Base-by-base conservation (phyloP, 2,113 vertebrate species). In the Halcyon malimbica region DNA sequence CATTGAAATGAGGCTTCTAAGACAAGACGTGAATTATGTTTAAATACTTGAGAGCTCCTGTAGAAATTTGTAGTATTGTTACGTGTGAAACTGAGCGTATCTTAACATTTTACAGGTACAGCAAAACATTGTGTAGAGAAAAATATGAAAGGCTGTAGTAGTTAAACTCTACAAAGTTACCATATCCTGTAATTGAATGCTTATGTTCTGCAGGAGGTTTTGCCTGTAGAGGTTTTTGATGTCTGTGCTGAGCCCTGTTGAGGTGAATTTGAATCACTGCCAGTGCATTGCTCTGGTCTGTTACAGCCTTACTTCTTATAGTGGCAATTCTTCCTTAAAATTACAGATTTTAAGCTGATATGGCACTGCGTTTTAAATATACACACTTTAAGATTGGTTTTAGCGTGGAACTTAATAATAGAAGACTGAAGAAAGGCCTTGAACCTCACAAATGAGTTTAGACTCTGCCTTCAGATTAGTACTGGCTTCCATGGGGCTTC, bases 381-480 rank as follows among this genome's bases (percentile, higher is more conserved):
- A 23, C 16, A 7, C 29, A n/a, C 18, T 84, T 75, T n/a, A 39
- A n/a, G 56, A 63, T 28, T 18, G n/a, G 5, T 16, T 77, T 59
- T 59, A 87, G 60, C 10, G n/a, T 67, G 59, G 62, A 60, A 39
- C 37, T 1, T 51, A 53, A 20, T 29, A 37, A 42, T 12, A 37
- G 83, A 78, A 78, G 31, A 67, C 17, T 13, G 39, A 87, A 26
- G 7, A 19, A 68, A 84, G 62, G 33, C 10, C 11, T 16, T 63
- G 35, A 42, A 42, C 50, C 54, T 90, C 0, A 0, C 19, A 59
- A n/a, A 48, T 0, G 4, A 46, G 31, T 0, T 0, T 21, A 33
- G 56, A 1, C 18, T 82, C 35, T 90, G 67, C 60, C 16, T n/a
- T 83, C 19, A 1, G 2, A 1, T 59, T 54, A 62, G 9, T 63